These are phyloP conservation scores for Nasonovia ribisnigri DNA, from an alignment of 2,888 invertebrate genomes.

Conservation along the genomic window DNA sequence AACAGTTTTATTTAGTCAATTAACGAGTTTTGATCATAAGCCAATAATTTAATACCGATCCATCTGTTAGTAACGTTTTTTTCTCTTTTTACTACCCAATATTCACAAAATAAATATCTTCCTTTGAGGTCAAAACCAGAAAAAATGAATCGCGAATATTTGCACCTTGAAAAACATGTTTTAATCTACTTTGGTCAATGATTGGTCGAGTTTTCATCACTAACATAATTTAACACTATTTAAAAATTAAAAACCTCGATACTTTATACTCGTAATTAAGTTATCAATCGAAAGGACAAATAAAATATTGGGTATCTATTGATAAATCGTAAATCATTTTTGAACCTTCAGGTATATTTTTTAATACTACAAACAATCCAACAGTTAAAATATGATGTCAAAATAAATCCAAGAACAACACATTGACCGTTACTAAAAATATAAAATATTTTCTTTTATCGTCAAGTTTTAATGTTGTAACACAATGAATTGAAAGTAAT, in stretches of 20 bases:
- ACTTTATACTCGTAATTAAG: neutral
- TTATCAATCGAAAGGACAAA: conserved; percentile 8
- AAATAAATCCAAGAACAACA: neutral
- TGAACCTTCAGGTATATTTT: neutral
- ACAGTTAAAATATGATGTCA: neutral
- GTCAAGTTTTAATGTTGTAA: neutral
- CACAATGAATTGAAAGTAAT: neutral
- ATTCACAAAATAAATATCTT: conserved; percentile 4
- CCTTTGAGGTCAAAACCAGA: conserved; percentile 3
- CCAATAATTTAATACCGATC: conserved; percentile 7
- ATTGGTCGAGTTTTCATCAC: neutral
- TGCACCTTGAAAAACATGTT: conserved; percentile 13
- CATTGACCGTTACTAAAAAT: neutral
- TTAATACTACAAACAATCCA: neutral
- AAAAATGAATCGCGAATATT: neutral
- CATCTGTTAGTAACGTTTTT: neutral
- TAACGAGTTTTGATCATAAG: conserved; percentile 31
- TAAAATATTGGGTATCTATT: neutral
- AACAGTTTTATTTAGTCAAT: conserved; percentile 4
- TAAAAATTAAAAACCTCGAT: neutral
- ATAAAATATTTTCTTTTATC: neutral
- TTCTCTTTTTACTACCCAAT: conserved; percentile 8
- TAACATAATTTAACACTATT: neutral
- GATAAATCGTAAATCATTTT: neutral
- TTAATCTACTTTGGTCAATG: conserved; percentile 5